A percentile compares a stretch with the other conserved stretches of the same genome.
phyloP scores from a whole-genome alignment of 2,888 invertebrate genomes.

The Apodemia hepburni region DNA sequence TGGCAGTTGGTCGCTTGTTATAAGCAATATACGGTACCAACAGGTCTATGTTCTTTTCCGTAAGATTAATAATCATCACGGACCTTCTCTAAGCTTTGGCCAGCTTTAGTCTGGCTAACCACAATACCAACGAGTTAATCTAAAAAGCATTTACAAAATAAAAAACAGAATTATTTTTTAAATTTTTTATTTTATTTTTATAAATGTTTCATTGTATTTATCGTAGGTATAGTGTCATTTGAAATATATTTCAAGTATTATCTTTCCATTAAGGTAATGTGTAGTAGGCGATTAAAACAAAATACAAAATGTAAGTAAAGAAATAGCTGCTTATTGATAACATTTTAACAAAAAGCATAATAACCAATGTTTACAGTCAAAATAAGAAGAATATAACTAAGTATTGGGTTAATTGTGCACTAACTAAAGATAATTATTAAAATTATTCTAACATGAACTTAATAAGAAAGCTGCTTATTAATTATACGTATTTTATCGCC shows the following conservation, averaged over 20 bases:
- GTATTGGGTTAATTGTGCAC: conserved; percentile 63
- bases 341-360: conserved; percentile 36
- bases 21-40: too few species aligned
- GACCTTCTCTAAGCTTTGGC: too few species aligned
- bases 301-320: conserved; percentile 50
- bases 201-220: conserved; percentile 75
- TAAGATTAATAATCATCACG: too few species aligned
- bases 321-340: conserved; percentile 35
- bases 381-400: conserved; percentile 49
- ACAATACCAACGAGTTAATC: too few species aligned
- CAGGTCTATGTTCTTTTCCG: too few species aligned
- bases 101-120: too few species aligned
- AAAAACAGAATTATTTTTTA: conserved; percentile 47
- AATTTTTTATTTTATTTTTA: conserved; percentile 65
- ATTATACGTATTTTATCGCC: conserved; percentile 45
- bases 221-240: conserved; percentile 75
- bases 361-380: conserved; percentile 45
- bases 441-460: conserved; percentile 61
- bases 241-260: conserved; percentile 65
- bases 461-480: conserved; percentile 68
- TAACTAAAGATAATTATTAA: conserved; percentile 63
- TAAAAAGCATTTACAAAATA: conserved; percentile 39
- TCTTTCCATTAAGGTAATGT: conserved; percentile 69
- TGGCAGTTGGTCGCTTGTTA: too few species aligned
- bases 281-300: conserved; percentile 73